phyloP scores from a whole-genome alignment of 2,888 invertebrate genomes.

The Drosophila colorata region DNA sequence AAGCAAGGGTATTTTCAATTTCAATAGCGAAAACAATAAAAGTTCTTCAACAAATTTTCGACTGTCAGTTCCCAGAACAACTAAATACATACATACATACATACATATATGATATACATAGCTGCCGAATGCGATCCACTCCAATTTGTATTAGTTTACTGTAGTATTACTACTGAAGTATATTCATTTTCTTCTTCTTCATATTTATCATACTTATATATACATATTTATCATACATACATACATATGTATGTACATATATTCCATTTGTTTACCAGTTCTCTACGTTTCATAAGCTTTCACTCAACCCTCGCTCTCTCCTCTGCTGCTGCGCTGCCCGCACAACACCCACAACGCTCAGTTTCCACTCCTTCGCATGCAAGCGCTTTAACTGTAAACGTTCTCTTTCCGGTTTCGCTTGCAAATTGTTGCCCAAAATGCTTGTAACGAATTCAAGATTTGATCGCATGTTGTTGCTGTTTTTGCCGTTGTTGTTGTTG shows the following conservation, averaged over 20 bases:
- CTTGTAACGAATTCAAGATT: conserved; percentile 59
- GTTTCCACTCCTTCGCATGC: conserved; percentile 32
- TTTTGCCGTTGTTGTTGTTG: conserved; percentile 36
- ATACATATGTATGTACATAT: not conserved
- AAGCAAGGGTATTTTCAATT: too few relatives aligned
- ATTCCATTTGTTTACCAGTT: not conserved
- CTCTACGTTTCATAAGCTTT: not conserved
- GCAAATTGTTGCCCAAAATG: conserved; percentile 62
- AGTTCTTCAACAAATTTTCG: too few relatives aligned
- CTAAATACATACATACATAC: too few relatives aligned
- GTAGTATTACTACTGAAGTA: too few relatives aligned
- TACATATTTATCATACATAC: not conserved
- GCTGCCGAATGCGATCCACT: too few relatives aligned
- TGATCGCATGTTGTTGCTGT: conserved; percentile 59
- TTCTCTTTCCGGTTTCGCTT: conserved; percentile 60
- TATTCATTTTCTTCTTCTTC: too few relatives aligned
- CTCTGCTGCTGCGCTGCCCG: conserved; percentile 1
- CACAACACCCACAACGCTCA: conserved; percentile 35
- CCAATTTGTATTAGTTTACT: too few relatives aligned
- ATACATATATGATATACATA: too few relatives aligned
- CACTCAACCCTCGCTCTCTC: not conserved
- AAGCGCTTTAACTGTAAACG: conserved; percentile 51
- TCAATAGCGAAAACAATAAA: too few relatives aligned
- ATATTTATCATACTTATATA: not conserved
- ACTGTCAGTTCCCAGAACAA: too few relatives aligned